Evolutionary conservation across 2,888 invertebrate species (phyloP), one percentile per base, ranked within the genome.

Genomic region (Caenorhabditis plicata): DNA sequence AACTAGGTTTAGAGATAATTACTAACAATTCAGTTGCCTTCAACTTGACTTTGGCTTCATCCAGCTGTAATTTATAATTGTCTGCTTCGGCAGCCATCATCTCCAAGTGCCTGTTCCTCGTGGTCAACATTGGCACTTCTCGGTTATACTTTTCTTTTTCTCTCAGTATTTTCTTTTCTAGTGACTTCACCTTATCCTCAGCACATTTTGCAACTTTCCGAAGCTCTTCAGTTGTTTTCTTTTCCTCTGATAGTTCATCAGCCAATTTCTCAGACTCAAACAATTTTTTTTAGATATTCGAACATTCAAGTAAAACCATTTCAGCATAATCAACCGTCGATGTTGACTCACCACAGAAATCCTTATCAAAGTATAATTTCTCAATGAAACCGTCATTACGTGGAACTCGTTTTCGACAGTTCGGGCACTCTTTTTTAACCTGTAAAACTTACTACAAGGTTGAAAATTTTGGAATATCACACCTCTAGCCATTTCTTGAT

Each of bases 371-470:
- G 25, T 41, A 62, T 17, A 62, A 40, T 11, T 56, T 62, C n/a
- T 62, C 62, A 3, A 62, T 45, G 19, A 56, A 38, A 8, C 54
- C 60, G 43, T 32, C 52, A 19, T 48, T 51, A 5, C 49, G 45
- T 2, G 4, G 15, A 17, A 62, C 40, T 7, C 33, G 17, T 25
- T 48, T 47, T 22, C 62, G 44, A 48, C 62, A 62, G 38, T 45
- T 62, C 11, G 62, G 62, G n/a, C 62, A 62, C 22, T 55, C 53
- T 11, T n/a, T 40, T 19, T 62, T 62, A 13, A 51, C 47, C 7
- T 38, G 11, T 7, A 35, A 22, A 26, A 23, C 9, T 26, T 27
- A 26, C n/a, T 25, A 7, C 25, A 26, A 4, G n/a, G n/a, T n/a
- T n/a, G n/a, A n/a, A n/a, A n/a, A n/a, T n/a, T n/a, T n/a, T n/a